Percentiles rank a stretch among this genome's conserved stretches.
Conservation (phyloP, 2,888 invertebrate species). For the Harpalus rufipes region DNA sequence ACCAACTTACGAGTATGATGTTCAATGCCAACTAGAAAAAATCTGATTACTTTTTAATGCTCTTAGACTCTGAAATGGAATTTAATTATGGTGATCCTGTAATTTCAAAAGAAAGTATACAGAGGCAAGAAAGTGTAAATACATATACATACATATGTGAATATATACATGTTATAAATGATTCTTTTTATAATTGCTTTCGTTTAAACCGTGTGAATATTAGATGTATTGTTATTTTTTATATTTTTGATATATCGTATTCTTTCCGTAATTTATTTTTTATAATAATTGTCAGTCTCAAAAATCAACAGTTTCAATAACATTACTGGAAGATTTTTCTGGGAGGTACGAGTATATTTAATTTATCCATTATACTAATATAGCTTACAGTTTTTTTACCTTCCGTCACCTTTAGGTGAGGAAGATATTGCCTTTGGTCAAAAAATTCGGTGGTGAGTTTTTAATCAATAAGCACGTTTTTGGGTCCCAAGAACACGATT, state of each 20-base stretch:
- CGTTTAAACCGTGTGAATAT: conserved; percentile 37
- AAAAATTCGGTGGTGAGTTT: no score
- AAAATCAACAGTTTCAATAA: no score
- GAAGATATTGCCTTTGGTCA: no score
- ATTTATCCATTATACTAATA: no score
- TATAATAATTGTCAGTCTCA: conserved; percentile 40
- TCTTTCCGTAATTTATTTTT: conserved; percentile 16
- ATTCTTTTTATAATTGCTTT: conserved; percentile 16
- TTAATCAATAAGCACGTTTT: no score
- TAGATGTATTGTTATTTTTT: conserved; percentile 41
- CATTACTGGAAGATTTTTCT: no score
- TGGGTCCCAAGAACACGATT: no score
- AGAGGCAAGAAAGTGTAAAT: conserved; percentile 28
- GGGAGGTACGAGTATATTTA: no score
- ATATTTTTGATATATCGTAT: conserved; percentile 22
- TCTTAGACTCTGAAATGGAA: neutral
- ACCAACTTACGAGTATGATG: conserved; percentile 21
- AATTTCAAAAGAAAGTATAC: conserved; percentile 44
- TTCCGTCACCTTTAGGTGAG: no score
- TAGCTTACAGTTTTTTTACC: no score
- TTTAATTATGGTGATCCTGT: conserved; percentile 39
- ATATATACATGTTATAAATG: neutral
- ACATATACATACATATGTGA: conserved; percentile 21
- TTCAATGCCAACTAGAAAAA: conserved; percentile 18
- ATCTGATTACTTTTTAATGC: conserved; percentile 50